Evolutionary conservation across 2,113 vertebrate species (phyloP).

Genomic region (Chlorodrepanis virens): DNA sequence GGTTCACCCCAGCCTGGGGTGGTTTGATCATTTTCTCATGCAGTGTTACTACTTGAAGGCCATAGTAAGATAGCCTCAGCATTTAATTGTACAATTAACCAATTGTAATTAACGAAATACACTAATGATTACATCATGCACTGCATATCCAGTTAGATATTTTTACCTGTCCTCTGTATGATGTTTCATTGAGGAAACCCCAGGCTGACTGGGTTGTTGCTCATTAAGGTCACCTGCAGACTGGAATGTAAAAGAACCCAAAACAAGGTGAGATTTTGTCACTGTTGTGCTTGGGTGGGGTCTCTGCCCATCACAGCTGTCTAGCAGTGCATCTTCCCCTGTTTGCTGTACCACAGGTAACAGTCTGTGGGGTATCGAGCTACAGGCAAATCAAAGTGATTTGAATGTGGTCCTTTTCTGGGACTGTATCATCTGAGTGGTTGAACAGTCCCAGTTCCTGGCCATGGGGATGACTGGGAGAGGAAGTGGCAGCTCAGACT

Average conservation of each 20-base stretch:
- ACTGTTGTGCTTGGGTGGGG: background rate
- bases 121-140: background rate
- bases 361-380: rapidly evolving
- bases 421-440: background rate
- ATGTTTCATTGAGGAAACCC: background rate
- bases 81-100: background rate
- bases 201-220: background rate
- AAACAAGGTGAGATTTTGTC: background rate
- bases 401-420: background rate
- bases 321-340: background rate
- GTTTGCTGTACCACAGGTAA: no score
- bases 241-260: background rate
- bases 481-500: background rate
- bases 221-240: background rate
- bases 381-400: background rate
- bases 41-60: background rate
- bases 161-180: background rate
- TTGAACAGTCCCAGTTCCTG: background rate
- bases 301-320: background rate
- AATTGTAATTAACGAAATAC: background rate
- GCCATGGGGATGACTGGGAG: background rate
- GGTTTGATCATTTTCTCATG: background rate
- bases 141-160: background rate
- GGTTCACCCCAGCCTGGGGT: background rate
- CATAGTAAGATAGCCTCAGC: background rate